A percentile compares a stretch with the other conserved stretches of the same genome.
phyloP scores from a whole-genome alignment of 2,888 invertebrate species.

The Melanchra persicariae region DNA sequence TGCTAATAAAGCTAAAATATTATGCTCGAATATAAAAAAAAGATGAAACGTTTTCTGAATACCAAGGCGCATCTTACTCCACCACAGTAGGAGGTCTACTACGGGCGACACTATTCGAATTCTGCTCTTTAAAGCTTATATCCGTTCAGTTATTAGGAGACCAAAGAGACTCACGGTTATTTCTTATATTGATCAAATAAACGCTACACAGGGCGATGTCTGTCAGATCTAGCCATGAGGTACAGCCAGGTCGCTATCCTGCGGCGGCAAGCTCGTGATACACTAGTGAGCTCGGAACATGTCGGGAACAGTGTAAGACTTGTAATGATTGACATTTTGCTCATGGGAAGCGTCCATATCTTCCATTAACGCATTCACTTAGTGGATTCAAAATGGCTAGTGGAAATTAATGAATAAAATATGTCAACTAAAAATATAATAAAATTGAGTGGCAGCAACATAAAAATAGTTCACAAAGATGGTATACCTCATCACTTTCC shows the following conservation, averaged over 20 bases:
- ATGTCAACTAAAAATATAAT: constrained; percentile 88
- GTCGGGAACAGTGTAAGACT: constrained; percentile 81
- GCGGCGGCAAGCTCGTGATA: constrained; percentile 80
- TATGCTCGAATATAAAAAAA: constrained; percentile 64
- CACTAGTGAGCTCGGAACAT: constrained; percentile 82
- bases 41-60: constrained; percentile 69
- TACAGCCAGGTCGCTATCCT: constrained; percentile 40
- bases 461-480: constrained; percentile 90
- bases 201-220: constrained; percentile 56
- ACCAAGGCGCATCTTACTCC: constrained; percentile 67
- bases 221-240: constrained; percentile 51
- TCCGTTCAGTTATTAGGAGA: constrained; percentile 22
- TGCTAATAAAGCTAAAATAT: constrained; percentile 69
- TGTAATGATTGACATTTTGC: constrained; percentile 83
- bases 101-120: constrained; percentile 27
- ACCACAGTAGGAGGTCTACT: constrained; percentile 46
- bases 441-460: constrained; percentile 90
- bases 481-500: constrained; percentile 97
- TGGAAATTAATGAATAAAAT: constrained; percentile 88
- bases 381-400: constrained; percentile 88
- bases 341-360: constrained; percentile 89
- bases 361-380: constrained; percentile 89
- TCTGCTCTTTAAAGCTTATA: constrained; percentile 32
- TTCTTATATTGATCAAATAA: constrained; percentile 28
- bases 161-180: constrained; percentile 21